Conservation (phyloP, 2,888 invertebrate genomes). For the Fabriciana adippe region DNA sequence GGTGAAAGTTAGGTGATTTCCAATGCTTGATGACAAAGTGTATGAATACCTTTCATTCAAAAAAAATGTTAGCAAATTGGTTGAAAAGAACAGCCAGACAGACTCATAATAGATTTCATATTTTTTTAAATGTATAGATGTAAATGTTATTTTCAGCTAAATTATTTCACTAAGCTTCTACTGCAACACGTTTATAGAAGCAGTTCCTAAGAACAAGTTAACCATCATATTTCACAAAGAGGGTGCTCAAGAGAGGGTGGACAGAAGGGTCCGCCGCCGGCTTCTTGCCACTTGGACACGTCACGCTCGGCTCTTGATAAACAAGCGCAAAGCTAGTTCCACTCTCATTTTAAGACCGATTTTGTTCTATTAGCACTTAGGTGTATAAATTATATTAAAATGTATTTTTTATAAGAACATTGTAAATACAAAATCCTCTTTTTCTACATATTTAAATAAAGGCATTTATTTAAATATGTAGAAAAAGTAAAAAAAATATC, state of each 20-base stretch:
- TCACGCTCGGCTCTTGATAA: conserved; percentile 46
- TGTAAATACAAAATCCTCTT: too few species aligned
- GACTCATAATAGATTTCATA: neutral
- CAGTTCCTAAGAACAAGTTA: conserved; percentile 23
- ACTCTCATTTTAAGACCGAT: conserved; percentile 11
- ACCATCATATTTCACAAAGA: conserved; percentile 36
- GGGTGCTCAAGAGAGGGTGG: conserved; percentile 61
- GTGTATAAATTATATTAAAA: neutral
- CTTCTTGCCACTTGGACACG: conserved; percentile 71
- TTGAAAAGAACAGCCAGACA: too few species aligned
- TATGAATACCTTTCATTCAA: neutral
- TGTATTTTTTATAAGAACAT: neutral
- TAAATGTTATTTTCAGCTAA: neutral
- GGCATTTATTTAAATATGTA: too few species aligned
- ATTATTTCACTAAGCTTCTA: neutral
- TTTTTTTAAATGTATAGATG: neutral
- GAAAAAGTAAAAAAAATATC: too few species aligned
- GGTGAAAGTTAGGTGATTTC: too few species aligned
- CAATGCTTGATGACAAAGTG: too few species aligned
- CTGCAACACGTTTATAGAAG: neutral
- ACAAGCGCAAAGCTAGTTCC: conserved; percentile 21
- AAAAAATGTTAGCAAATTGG: neutral
- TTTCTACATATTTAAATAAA: too few species aligned
- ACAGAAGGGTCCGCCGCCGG: conserved; percentile 42
- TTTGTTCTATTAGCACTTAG: neutral